Evolutionary conservation across 2,113 vertebrate genomes (phyloP), one percentile per base, ranked within the genome.

Genomic region (Siniperca knerii): DNA sequence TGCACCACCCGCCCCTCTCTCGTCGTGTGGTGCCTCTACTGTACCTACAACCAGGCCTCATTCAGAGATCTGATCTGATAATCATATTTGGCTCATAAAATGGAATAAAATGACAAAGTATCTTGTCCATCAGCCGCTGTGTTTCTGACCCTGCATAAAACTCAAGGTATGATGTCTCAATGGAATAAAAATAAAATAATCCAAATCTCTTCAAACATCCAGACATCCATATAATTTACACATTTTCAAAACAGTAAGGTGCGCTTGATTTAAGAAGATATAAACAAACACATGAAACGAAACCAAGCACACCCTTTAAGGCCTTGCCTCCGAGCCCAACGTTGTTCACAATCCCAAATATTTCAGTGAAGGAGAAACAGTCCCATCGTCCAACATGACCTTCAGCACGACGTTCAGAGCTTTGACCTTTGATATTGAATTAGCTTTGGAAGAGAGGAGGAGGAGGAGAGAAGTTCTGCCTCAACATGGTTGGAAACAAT

Each of bases 151-250:
- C 35, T 50, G 33, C 48, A 70, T 35, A 25, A 35, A 68, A 67
- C 65, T 68, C 74, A 48, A 82, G 29, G 46, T 77, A 67, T 69
- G 20, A 66, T 2, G 18, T 81, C 74, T 75, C 1, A 6, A 18
- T 52, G 57, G 44, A 71, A 66, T 73, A 40, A 77, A 77, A 73
- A 33, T 4, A 58, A 57, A 72, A 68, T 0, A 2, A 12, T 33
- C 64, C 55, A 35, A 35, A n/a, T 37, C 20, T 35, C 2, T 44
- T 71, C 71, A 70, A 21, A 75, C 79, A n/a, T 55, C 75, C 71
- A 70, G 15, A 75, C 79, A n/a, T 55, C 29, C 2, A 12, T n/a
- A 54, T 50, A n/a, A 58, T 62, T 58, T 18, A 78, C 20, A 66
- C 21, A 57, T 57, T 69, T 44, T 58, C 29, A 70, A 35, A 67